These are phyloP conservation scores for Ageneiosus marmoratus DNA, from an alignment of 2,113 vertebrate species.

Conservation along the genomic window DNA sequence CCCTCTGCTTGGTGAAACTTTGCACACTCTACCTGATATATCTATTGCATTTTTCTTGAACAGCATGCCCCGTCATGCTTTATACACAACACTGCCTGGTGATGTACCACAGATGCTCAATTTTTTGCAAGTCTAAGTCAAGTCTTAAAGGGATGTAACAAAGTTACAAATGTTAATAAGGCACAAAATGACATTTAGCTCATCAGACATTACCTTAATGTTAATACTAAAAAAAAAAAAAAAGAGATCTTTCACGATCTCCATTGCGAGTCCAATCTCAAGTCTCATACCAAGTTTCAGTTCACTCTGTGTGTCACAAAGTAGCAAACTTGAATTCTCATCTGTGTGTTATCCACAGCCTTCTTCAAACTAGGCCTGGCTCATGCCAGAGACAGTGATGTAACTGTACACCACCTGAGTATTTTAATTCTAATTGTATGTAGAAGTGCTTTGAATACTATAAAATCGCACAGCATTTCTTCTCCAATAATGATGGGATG, in stretches of 20 bases:
- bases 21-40: background rate
- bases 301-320: too few relatives aligned
- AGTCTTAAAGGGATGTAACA: too few relatives aligned
- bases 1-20: background rate
- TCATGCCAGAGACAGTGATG: background rate
- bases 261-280: too few relatives aligned
- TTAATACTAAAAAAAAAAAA: too few relatives aligned
- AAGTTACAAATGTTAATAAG: too few relatives aligned
- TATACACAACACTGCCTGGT: background rate
- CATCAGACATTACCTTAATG: too few relatives aligned
- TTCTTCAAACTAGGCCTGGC: background rate
- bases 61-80: background rate
- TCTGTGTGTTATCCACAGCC: background rate
- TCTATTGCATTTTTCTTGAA: background rate
- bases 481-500: background rate
- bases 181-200: too few relatives aligned
- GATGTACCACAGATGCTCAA: too few relatives aligned
- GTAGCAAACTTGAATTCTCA: too few relatives aligned
- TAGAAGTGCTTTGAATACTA: background rate
- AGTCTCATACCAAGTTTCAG: too few relatives aligned
- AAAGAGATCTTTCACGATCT: too few relatives aligned
- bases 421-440: background rate
- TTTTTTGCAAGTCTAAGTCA: too few relatives aligned
- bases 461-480: background rate
- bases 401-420: background rate